Base-by-base conservation (phyloP, 2,113 vertebrate genomes). In the Chionis minor region DNA sequence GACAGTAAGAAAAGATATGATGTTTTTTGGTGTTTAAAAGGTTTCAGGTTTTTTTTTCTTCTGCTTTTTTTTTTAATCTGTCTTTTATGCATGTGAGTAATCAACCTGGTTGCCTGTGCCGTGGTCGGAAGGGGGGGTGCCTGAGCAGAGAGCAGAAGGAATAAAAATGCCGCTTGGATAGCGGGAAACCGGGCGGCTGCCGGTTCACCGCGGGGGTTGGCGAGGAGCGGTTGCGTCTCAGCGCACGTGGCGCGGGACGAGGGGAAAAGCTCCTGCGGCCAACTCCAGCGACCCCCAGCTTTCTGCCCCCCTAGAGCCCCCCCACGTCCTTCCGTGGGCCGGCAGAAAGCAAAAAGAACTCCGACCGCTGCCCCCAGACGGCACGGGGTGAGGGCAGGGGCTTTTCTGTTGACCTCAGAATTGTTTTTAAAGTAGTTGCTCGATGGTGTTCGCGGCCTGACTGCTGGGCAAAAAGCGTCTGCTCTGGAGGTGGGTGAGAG, bases 271-370 rank as follows among this genome's bases (percentile, higher is more conserved):
- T 59, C 62, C 38, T 3, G 63, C 4, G 56, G 51, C 40, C 62
- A 3, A 12, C 10, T 21, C 1, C 1, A 65, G 30, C 8, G 2
- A 38, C 35, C 44, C 0, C 3, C 61, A 42, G 65, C 77, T 38
- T 42, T 23, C 55, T 9, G 1, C 32, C 15, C 66, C 28, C 21
- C 2, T n/a, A n/a, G n/a, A n/a, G n/a, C 32, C 21, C 2, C 32
- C 17, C 65, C n/a, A 18, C 44, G 5, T 22, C 44, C 17, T 14
- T 67, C 47, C 62, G 10, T 5, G n/a, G 69, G 21, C 2, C 4
- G 42, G 2, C 42, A 5, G 59, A 35, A 6, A 17, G 30, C 49
- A 51, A 24, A 51, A 51, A 51, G 49, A 51, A 51, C 55, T 55
- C 49, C 8, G 22, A 27, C 14, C 2, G 1, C 4, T 14, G 51